Conservation (phyloP, 2,113 vertebrate genomes). For the Sapayoa aenigma region DNA sequence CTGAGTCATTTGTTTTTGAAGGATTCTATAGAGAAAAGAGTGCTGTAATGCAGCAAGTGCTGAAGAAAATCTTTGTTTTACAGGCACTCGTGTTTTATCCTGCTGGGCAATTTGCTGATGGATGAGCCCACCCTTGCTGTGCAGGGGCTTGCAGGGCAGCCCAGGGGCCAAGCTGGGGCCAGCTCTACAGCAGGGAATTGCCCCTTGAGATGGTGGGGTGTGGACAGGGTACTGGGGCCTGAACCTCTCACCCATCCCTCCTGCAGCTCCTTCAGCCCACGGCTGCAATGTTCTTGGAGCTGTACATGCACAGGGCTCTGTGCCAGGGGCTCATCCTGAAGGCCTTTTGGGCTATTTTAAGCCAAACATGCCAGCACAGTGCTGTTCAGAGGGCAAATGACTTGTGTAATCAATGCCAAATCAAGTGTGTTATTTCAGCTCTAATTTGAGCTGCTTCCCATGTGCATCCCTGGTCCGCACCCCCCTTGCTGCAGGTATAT, state of each 20-base stretch:
- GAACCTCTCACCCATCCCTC: background rate
- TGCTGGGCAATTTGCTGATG: rapidly evolving
- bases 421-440: slow-evolving; percentile 19
- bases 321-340: rapidly evolving
- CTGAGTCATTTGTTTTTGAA: background rate
- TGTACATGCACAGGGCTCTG: background rate
- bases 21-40: background rate
- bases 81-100: rapidly evolving
- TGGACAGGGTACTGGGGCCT: rapidly evolving
- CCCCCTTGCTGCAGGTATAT: background rate
- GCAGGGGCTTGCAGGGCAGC: background rate
- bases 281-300: background rate
- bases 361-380: rapidly evolving
- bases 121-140: background rate
- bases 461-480: background rate
- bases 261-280: background rate
- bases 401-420: slow-evolving; percentile 34
- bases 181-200: background rate
- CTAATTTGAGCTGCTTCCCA: background rate
- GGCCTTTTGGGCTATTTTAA: background rate
- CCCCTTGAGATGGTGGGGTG: rapidly evolving
- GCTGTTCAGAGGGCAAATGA: background rate
- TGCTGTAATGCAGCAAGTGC: background rate
- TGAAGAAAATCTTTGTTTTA: background rate
- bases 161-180: rapidly evolving